phyloP scores from a whole-genome alignment of 2,797 vertebrate species.

The Sebastes minor region DNA sequence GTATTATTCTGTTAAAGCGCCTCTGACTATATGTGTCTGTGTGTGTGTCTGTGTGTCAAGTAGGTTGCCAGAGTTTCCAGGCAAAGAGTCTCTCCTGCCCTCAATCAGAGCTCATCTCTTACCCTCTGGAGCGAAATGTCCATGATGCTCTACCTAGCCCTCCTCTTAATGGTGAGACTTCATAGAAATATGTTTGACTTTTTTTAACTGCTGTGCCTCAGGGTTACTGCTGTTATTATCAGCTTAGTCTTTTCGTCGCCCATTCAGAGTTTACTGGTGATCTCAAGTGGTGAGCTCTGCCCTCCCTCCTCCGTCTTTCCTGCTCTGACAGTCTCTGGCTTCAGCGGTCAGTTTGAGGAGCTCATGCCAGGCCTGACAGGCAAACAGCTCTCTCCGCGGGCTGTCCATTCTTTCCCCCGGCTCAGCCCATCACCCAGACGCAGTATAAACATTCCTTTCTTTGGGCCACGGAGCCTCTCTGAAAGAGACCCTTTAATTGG shows the following conservation, averaged over 20 bases:
- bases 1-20: not conserved
- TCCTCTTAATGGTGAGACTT: slow-evolving; percentile 82
- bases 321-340: slow-evolving; percentile 18
- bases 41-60: slow-evolving; percentile 20
- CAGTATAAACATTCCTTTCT: slow-evolving; percentile 86
- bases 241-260: not conserved
- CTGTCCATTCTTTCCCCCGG: slow-evolving; percentile 66
- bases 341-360: slow-evolving; percentile 60
- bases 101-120: slow-evolving; percentile 77
- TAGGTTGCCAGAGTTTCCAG: slow-evolving; percentile 74
- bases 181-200: not conserved
- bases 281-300: not conserved
- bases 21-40: not conserved
- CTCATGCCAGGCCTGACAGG: slow-evolving; percentile 68
- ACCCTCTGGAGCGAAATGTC: slow-evolving; percentile 71
- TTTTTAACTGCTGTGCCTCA: not conserved
- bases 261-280: slow-evolving; percentile 4
- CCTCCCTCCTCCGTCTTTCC: slow-evolving; percentile 7
- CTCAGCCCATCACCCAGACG: slow-evolving; percentile 70
- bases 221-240: not conserved
- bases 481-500: slow-evolving; percentile 85
- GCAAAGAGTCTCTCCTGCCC: slow-evolving; percentile 73
- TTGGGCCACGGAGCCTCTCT: slow-evolving; percentile 72
- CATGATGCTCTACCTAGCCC: slow-evolving; percentile 75
- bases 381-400: slow-evolving; percentile 68